Evolutionary conservation across 2,113 vertebrate species (phyloP).

Genomic region (Prochilodus magdalenae): DNA sequence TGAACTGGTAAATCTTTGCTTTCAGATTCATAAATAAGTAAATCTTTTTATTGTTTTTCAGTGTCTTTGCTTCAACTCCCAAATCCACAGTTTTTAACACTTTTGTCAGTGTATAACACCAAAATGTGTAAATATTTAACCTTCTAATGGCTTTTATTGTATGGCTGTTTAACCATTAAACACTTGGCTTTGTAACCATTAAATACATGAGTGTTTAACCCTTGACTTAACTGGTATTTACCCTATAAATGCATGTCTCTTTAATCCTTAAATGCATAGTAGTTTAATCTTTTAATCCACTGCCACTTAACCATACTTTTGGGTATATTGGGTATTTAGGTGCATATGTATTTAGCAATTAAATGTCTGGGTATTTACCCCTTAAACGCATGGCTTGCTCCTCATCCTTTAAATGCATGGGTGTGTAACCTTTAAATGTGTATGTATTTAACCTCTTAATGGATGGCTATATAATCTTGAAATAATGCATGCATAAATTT

Average conservation of each 20-base stretch:
- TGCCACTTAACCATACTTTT: no score
- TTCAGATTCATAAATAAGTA: no score
- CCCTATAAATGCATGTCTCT: not conserved
- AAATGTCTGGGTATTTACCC: not conserved
- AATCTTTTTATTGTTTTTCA: no score
- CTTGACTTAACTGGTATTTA: not conserved
- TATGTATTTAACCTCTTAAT: not conserved
- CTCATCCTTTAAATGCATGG: not conserved
- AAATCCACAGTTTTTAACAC: no score
- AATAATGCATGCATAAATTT: no score
- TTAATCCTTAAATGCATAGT: not conserved
- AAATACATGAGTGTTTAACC: not conserved
- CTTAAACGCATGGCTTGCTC: not conserved
- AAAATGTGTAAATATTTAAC: no score
- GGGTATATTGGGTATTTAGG: no score
- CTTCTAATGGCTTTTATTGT: slow-evolving; percentile 27
- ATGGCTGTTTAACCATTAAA: not conserved
- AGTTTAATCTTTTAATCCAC: no score
- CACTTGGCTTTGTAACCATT: not conserved
- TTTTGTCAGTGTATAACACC: no score
- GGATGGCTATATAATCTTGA: no score
- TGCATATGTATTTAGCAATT: slow-evolving; percentile 25
- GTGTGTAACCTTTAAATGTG: not conserved
- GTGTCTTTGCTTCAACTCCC: not conserved
- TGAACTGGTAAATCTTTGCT: not conserved